Percentiles rank a stretch among this genome's conserved stretches.
phyloP scores from a whole-genome alignment of 1,140 invertebrate species.

The Lasioglossum albipes region DNA sequence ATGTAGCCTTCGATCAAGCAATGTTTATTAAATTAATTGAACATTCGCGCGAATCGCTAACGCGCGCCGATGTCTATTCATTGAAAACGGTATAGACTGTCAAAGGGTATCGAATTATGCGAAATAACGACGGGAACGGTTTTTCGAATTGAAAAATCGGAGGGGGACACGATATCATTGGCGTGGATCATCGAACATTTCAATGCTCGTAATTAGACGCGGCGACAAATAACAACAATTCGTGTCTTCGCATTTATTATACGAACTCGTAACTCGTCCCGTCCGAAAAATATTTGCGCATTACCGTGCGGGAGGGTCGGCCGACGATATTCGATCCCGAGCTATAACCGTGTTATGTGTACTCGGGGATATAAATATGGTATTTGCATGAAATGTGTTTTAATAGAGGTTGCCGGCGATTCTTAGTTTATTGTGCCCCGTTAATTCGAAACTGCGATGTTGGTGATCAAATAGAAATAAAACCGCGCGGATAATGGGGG shows the following conservation, averaged over 20 bases:
- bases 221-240: slow-evolving; percentile 46
- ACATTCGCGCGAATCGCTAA: too few species aligned
- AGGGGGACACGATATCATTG: too few species aligned
- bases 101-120: too few species aligned
- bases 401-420: background rate
- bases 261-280: slow-evolving; percentile 16
- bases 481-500: background rate
- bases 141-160: background rate
- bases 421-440: background rate
- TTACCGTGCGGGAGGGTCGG: slow-evolving; percentile 1
- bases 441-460: background rate
- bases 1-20: too few species aligned
- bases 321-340: background rate
- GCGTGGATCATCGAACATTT: slow-evolving; percentile 20
- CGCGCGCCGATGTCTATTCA: too few species aligned
- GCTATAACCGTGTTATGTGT: background rate
- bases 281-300: slow-evolving; percentile 36
- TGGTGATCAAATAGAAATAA: background rate
- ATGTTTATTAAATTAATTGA: too few species aligned
- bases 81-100: too few species aligned
- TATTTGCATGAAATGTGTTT: background rate
- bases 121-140: too few species aligned
- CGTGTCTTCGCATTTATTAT: slow-evolving; percentile 58
- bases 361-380: background rate
- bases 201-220: slow-evolving; percentile 35